Evolutionary conservation across 2,113 vertebrate species (phyloP), one percentile per base, ranked within the genome.

Genomic region (Leucosticte australis): DNA sequence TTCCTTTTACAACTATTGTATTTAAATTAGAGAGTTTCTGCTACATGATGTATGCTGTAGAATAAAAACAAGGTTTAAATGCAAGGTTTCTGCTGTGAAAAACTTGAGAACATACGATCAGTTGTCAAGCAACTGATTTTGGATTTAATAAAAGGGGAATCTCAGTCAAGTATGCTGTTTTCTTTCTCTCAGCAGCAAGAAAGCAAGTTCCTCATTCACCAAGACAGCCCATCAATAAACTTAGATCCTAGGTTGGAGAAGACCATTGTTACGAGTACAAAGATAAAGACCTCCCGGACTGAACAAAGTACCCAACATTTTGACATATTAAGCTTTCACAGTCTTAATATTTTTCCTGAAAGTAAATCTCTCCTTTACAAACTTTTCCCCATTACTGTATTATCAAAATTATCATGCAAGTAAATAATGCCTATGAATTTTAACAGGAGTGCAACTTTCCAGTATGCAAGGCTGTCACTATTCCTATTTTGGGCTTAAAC

Each of bases 291-390:
- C 93, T 90, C 94, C 91, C 11, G 0, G 67, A 39, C 63, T 67
- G 95, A 95, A 95, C 70, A 94, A 96, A 95, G 75, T 52, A 63
- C 47, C 13, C 50, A 94, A n/a, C 7, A 41, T 86, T 73, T 90
- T 90, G 91, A 95, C 55, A 79, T 59, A 91, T 27, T 77, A 69
- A 91, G 67, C 55, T 76, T 89, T 64, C n/a, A 63, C 18, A 64
- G n/a, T 60, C 52, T 27, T 75, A 63, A 59, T 87, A 82, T 84
- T 78, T 77, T 92, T 91, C 22, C 69, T 68, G 55, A 75, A 91
- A 82, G 37, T 11, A 89, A 84, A 71, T 21, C 5, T 60, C 19
- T 74, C 39, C 37, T 89, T 89, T 49, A 65, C 37, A 76, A 7
- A 62, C 2, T 80, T 85, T 67, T 6, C 1, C 4, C n/a, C 10